These are phyloP conservation scores for Hiodon tergisus DNA, from an alignment of 2,113 vertebrate species.

Conservation along the genomic window DNA sequence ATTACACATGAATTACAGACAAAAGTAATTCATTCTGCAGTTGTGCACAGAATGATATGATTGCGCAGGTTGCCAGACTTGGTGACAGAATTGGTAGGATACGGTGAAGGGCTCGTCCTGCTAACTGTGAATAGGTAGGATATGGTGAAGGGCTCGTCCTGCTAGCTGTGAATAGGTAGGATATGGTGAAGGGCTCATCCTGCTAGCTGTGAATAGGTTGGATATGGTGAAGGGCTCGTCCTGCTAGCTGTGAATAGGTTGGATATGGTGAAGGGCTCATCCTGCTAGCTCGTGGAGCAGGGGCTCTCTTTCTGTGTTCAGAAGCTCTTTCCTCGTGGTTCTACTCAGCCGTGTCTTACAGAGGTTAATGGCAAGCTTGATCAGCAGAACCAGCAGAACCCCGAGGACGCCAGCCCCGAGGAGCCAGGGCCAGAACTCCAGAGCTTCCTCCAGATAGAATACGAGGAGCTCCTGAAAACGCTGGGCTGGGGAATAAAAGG, in stretches of 20 bases:
- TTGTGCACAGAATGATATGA: no score
- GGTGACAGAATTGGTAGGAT: no score
- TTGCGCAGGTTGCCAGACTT: no score
- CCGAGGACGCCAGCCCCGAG: slow-evolving; percentile 57
- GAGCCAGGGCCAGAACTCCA: slow-evolving; percentile 67
- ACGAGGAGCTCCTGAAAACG: slow-evolving; percentile 46
- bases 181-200: no score
- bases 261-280: not conserved
- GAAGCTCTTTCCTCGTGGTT: not conserved
- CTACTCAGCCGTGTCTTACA: not conserved
- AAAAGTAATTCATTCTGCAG: no score
- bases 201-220: not conserved
- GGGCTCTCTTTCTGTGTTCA: not conserved
- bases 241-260: not conserved
- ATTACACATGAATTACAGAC: no score
- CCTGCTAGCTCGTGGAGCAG: not conserved
- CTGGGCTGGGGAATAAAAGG: slow-evolving; percentile 7
- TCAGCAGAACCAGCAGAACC: slow-evolving; percentile 35
- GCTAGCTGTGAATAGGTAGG: no score
- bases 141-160: no score
- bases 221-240: not conserved
- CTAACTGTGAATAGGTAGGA: no score
- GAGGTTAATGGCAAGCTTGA: not conserved
- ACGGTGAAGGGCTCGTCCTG: no score
- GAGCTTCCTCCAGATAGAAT: slow-evolving; percentile 61